phyloP scores from a whole-genome alignment of 2,888 invertebrate species.

The Pachymerium ferrugineum region DNA sequence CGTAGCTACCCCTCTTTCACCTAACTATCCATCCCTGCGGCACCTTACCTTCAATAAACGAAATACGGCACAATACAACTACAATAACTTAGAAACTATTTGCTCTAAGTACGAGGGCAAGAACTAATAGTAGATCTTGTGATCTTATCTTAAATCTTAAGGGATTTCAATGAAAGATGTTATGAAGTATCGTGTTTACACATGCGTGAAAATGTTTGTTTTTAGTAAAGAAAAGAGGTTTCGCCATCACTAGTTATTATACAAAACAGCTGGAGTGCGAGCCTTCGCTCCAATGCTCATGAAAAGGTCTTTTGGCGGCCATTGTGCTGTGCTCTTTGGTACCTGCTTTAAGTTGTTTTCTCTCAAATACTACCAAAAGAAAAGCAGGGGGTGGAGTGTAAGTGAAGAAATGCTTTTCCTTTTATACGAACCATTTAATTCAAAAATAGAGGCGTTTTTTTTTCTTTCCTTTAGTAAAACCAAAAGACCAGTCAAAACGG shows the following conservation, averaged over 20 bases:
- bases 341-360: neutral
- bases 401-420: neutral
- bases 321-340: slow-evolving; percentile 21
- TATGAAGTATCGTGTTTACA: neutral
- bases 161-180: neutral
- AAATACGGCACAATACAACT: too few relatives aligned
- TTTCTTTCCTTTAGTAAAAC: neutral
- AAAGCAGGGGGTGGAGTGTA: neutral
- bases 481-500: neutral
- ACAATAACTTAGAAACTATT: too few relatives aligned
- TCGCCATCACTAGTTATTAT: slow-evolving; percentile 19
- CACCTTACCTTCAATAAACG: too few relatives aligned
- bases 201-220: slow-evolving; percentile 14
- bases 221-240: neutral
- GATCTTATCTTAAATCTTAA: neutral
- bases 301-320: slow-evolving; percentile 27
- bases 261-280: slow-evolving; percentile 24
- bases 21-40: too few relatives aligned
- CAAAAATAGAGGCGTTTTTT: neutral
- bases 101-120: too few relatives aligned
- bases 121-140: too few relatives aligned
- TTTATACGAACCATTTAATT: neutral
- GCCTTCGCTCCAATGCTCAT: slow-evolving; percentile 6
- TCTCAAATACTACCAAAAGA: neutral
- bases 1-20: too few relatives aligned